Evolutionary conservation across 2,113 vertebrate genomes (phyloP), one percentile per base, ranked within the genome.

Genomic region (Paramormyrops kingsleyae): DNA sequence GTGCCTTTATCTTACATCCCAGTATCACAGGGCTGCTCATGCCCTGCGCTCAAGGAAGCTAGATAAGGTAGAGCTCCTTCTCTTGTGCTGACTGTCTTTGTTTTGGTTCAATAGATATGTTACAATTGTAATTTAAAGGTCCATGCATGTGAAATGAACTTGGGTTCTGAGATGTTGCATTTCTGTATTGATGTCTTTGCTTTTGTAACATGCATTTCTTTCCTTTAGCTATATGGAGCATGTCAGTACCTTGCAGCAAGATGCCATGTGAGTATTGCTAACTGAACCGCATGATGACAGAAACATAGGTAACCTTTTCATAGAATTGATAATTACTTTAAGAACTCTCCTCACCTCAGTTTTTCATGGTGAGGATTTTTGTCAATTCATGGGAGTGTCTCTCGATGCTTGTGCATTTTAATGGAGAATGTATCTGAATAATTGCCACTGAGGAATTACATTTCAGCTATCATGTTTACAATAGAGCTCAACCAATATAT

Each of bases 181-280:
- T 15, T n/a, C n/a, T 19, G 24, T 31, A 19, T 42, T 44, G 21
- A 10, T 49, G 12, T 31, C 13, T 70, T 46, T 46, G 83, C 52
- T 7, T 17, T 62, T 50, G 46, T 39, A 12, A 35, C n/a, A 31
- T 46, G 44, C 4, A 86, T 91, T 90, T 35, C 56, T 10, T 89
- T 7, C 89, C 93, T 91, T 88, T 95, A 99, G 99, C 89, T 98
- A 39, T 99, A 98, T 91, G 97, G 97, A 93, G 97, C 98, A 0
- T 99, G 99, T 95, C 97, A 99, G 91, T 99, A 99, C 95, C 98
- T 99, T 92, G 98, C 99, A 94, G 98, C 99, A 92, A 96, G 97
- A 93, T 99, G 99, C 94, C 98, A 99, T 87, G 99, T 99, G 94
- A 99, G 99, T 99, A 92, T 87, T 47, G 49, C 21, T 44, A 35